A percentile compares a stretch with the other conserved stretches of the same genome.
Conservation (phyloP, 2,797 vertebrate genomes). For the Staurois parvus region DNA sequence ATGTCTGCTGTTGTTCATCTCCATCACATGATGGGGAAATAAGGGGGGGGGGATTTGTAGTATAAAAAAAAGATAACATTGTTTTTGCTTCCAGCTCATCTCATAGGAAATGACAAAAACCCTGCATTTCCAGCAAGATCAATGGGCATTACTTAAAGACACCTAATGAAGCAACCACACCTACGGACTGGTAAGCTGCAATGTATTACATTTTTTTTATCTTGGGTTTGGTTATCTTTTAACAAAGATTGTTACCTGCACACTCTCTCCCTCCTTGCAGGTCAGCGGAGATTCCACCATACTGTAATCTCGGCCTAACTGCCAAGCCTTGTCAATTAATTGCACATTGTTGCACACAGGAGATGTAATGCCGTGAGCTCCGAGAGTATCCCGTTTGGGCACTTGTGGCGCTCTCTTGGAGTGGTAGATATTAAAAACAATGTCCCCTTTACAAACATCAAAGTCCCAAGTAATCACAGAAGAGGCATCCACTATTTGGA, state of each 20-base stretch:
- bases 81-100: no score
- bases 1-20: no score
- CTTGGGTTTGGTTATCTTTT: neutral
- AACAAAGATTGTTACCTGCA: conserved; percentile 82
- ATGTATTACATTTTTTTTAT: no score
- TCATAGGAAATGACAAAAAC: no score
- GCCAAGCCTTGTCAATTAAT: conserved; percentile 93
- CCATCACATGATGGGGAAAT: no score
- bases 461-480: conserved; percentile 99
- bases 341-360: conserved; percentile 93
- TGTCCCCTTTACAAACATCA: conserved; percentile 95
- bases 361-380: conserved; percentile 88
- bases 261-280: conserved; percentile 96
- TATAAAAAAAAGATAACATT: neutral
- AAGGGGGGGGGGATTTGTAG: no score
- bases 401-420: conserved; percentile 92
- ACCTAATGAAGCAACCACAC: no score
- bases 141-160: no score
- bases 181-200: neutral
- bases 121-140: no score
- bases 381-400: conserved; percentile 89
- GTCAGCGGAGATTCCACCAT: conserved; percentile 94
- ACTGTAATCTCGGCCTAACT: conserved; percentile 93
- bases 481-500: conserved; percentile 95
- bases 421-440: conserved; percentile 97